Percentiles rank a stretch among this genome's conserved stretches.
Evolutionary conservation across 92 coral and sea anemone genomes (phyloP).

Genomic region (Zoanthus gigantus): DNA sequence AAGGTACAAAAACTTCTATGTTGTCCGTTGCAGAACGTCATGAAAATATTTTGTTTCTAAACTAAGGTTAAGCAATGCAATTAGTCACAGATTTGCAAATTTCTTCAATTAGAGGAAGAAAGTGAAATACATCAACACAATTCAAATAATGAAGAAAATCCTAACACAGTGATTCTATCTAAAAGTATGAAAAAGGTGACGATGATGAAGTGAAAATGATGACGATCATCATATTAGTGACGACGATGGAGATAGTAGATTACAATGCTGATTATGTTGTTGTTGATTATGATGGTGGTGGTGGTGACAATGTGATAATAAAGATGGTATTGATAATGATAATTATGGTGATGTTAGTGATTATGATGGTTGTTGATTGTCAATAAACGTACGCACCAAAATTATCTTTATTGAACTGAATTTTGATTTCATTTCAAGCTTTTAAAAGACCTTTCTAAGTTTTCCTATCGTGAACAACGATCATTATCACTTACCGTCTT

Average conservation of each 20-base stretch:
- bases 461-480: background rate
- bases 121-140: background rate
- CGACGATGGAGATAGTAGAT: background rate
- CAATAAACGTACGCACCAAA: too few species aligned
- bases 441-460: too few species aligned
- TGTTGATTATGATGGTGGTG: background rate
- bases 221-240: background rate
- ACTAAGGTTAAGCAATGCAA: too few species aligned
- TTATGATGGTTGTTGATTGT: background rate
- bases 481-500: slow-evolving; percentile 16
- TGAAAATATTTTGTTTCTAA: too few species aligned
- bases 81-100: background rate
- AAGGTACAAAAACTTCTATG: too few species aligned
- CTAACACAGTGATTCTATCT: background rate
- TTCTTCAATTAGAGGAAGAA: background rate
- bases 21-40: too few species aligned
- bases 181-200: background rate
- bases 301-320: background rate
- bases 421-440: too few species aligned
- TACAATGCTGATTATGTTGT: background rate
- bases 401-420: too few species aligned
- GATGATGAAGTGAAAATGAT: background rate
- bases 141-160: background rate
- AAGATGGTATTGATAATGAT: background rate
- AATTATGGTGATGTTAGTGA: background rate